Percentiles rank a stretch among this genome's conserved stretches.
These are phyloP conservation scores for Drosophila lutescens DNA, from an alignment of 2,888 invertebrate genomes.

Conservation along the genomic window DNA sequence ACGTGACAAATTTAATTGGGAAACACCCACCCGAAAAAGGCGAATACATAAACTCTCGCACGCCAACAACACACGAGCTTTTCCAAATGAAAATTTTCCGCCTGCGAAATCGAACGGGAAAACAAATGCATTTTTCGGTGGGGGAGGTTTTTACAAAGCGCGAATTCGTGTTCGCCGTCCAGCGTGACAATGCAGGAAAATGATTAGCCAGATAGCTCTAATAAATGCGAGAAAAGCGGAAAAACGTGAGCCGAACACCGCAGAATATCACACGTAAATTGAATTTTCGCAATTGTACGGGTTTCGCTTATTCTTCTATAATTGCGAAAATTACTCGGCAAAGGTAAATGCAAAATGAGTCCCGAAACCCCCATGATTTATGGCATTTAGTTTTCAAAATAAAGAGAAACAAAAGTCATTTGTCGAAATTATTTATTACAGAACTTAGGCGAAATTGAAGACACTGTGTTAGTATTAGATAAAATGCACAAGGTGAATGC, in stretches of 20 bases:
- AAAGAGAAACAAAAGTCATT: neutral
- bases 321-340: conserved; percentile 44
- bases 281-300: conserved; percentile 35
- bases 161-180: conserved; percentile 40
- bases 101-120: conserved; percentile 11
- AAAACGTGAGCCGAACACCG: conserved; percentile 24
- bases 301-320: conserved; percentile 18
- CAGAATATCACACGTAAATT: conserved; percentile 23
- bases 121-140: conserved; percentile 10
- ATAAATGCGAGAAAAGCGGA: conserved; percentile 13
- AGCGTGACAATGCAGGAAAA: conserved; percentile 38
- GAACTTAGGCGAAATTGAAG: neutral
- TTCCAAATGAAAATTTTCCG: conserved; percentile 11
- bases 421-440: conserved; percentile 8
- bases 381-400: neutral
- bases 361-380: neutral
- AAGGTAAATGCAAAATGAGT: conserved; percentile 12
- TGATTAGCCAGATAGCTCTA: conserved; percentile 36
- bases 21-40: conserved; percentile 1
- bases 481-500: neutral
- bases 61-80: conserved; percentile 13
- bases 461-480: neutral
- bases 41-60: neutral
- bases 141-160: conserved; percentile 12
- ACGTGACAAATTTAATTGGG: conserved; percentile 47